Evolutionary conservation across 2,888 invertebrate genomes (phyloP).

Genomic region (Parnassius orleans): DNA sequence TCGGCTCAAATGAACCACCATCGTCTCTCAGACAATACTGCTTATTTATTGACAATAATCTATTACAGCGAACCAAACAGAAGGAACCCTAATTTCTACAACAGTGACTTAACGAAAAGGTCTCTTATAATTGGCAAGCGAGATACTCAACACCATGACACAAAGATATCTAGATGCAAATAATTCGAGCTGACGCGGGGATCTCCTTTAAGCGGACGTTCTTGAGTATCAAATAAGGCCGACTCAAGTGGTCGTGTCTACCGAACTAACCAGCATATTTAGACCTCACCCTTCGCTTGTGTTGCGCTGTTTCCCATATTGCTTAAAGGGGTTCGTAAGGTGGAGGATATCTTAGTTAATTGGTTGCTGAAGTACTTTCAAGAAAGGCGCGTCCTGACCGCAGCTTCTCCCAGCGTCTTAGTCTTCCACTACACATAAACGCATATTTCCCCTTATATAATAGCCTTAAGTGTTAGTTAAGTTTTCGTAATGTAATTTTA

Average conservation of each 20-base stretch:
- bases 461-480: slow-evolving; percentile 3
- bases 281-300: slow-evolving; percentile 44
- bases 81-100: slow-evolving; percentile 30
- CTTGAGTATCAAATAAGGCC: slow-evolving; percentile 62
- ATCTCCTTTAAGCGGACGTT: slow-evolving; percentile 24
- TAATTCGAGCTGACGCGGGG: slow-evolving; percentile 13
- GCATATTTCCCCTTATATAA: slow-evolving; percentile 29
- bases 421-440: slow-evolving; percentile 38
- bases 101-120: slow-evolving; percentile 29
- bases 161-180: slow-evolving; percentile 35
- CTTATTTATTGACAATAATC: slow-evolving; percentile 73
- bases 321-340: slow-evolving; percentile 5
- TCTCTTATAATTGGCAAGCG: slow-evolving; percentile 37
- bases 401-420: slow-evolving; percentile 52
- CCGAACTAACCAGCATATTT: slow-evolving; percentile 46
- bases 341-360: slow-evolving; percentile 40
- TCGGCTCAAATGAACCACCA: slow-evolving; percentile 56
- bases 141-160: slow-evolving; percentile 35
- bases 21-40: slow-evolving; percentile 57
- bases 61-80: slow-evolving; percentile 40
- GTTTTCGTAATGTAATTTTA: too few relatives aligned
- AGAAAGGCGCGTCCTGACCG: slow-evolving; percentile 57
- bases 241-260: slow-evolving; percentile 69
- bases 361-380: slow-evolving; percentile 53
- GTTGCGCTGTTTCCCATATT: slow-evolving; percentile 50